phyloP scores from a whole-genome alignment of 1,140 invertebrate species.

The Thaumetopoea pityocampa region DNA sequence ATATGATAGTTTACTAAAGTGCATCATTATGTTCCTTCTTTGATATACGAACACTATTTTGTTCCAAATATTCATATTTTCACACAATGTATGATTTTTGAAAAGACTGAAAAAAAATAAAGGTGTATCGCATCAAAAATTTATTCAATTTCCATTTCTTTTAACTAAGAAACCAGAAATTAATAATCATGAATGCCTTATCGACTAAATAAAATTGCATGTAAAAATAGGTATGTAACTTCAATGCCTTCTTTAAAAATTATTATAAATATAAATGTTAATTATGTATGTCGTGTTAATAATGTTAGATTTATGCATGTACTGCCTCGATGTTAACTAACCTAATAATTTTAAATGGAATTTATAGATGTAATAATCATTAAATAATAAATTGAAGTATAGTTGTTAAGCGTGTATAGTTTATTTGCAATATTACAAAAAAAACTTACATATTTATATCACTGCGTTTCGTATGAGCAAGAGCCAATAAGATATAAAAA shows the following conservation, averaged over 20 bases:
- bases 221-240: slow-evolving; percentile 8
- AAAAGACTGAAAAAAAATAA: slow-evolving; percentile 16
- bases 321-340: slow-evolving; percentile 60
- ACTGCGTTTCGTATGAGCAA: no score
- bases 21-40: no score
- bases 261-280: slow-evolving; percentile 32
- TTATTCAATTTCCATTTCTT: slow-evolving; percentile 5
- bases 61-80: not conserved
- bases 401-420: slow-evolving; percentile 13
- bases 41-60: not conserved
- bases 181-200: slow-evolving; percentile 15
- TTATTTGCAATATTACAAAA: slow-evolving; percentile 15
- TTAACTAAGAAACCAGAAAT: slow-evolving; percentile 9
- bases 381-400: no score
- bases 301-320: slow-evolving; percentile 44
- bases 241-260: slow-evolving; percentile 26
- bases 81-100: slow-evolving; percentile 4
- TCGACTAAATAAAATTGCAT: slow-evolving; percentile 4
- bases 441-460: no score
- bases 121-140: slow-evolving; percentile 1
- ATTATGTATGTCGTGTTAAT: slow-evolving; percentile 34
- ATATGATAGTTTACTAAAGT: no score
- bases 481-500: no score
- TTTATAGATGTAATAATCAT: slow-evolving; percentile 15
- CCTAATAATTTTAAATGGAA: slow-evolving; percentile 38